Conservation (phyloP, 2,888 invertebrate species). For the Lasioglossum vierecki region DNA sequence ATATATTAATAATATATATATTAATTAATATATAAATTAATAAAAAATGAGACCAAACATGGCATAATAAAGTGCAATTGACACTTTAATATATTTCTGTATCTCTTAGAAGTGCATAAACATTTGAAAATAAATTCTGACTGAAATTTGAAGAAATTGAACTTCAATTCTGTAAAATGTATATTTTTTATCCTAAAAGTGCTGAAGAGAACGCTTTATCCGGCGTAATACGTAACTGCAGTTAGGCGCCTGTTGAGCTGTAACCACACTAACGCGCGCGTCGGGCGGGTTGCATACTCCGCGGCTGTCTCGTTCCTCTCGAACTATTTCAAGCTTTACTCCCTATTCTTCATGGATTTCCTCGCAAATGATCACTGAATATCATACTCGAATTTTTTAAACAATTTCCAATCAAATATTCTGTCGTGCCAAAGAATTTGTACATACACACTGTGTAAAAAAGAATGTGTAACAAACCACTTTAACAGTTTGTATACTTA, state of each 20-base stretch:
- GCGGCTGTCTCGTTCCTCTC: slow-evolving; percentile 1
- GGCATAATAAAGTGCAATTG: no score
- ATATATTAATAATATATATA: no score
- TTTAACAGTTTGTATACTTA: background rate
- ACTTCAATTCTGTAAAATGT: background rate
- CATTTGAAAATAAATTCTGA: background rate
- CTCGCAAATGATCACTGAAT: background rate
- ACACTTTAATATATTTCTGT: no score
- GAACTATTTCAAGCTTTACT: background rate
- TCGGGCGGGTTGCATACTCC: slow-evolving; percentile 30
- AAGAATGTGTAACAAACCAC: background rate
- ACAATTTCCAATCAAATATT: background rate
- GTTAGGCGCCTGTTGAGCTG: slow-evolving; percentile 5
- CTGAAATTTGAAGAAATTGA: background rate
- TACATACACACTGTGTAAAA: no score
- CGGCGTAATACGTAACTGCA: background rate
- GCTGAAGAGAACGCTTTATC: no score
- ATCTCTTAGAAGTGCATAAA: background rate
- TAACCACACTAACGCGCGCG: slow-evolving; percentile 18
- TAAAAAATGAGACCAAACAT: background rate
- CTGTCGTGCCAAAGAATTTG: background rate
- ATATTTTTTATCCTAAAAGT: no score
- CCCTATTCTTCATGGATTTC: background rate
- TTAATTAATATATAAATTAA: no score
- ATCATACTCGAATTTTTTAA: background rate